These are phyloP conservation scores for Cinclus cinclus DNA, from an alignment of 2,113 vertebrate genomes.

Conservation along the genomic window DNA sequence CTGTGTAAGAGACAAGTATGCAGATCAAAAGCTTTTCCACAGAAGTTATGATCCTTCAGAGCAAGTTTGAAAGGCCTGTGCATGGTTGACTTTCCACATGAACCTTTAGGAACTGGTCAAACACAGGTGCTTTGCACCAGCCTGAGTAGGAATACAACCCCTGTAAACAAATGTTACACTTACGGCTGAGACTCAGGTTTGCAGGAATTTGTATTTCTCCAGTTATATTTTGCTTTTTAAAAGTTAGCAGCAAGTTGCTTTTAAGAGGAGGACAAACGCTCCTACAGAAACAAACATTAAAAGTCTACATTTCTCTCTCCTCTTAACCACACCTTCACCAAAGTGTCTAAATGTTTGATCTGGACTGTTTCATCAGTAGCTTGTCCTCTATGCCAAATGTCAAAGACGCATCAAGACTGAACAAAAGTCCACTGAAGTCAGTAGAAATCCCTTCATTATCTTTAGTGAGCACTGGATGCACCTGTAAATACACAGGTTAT, in stretches of 20 bases:
- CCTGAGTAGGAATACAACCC: not conserved
- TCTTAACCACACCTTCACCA: not conserved
- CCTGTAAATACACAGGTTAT: not conserved
- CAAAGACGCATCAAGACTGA: not conserved
- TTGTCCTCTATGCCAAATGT: not conserved
- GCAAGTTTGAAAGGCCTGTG: not conserved
- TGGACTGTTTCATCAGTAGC: not conserved
- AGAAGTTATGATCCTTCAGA: not conserved
- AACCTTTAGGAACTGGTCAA: not conserved
- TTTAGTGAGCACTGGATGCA: not conserved
- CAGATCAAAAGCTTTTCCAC: not conserved
- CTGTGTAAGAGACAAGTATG: not conserved
- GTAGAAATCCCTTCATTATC: not conserved
- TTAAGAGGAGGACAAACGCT: not conserved
- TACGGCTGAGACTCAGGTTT: not conserved
- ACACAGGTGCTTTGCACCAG: not conserved
- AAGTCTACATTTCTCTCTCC: not conserved
- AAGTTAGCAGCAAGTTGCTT: not conserved
- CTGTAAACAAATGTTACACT: not conserved
- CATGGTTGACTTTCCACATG: not conserved
- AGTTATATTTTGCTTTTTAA: not conserved
- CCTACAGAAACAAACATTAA: not conserved
- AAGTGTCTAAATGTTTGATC: not conserved
- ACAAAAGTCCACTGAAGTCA: not conserved
- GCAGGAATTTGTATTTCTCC: not conserved